A percentile compares a stretch with the other conserved stretches of the same genome.
phyloP scores from a whole-genome alignment of 2,888 invertebrate genomes.

The Drosophila stalkeri region DNA sequence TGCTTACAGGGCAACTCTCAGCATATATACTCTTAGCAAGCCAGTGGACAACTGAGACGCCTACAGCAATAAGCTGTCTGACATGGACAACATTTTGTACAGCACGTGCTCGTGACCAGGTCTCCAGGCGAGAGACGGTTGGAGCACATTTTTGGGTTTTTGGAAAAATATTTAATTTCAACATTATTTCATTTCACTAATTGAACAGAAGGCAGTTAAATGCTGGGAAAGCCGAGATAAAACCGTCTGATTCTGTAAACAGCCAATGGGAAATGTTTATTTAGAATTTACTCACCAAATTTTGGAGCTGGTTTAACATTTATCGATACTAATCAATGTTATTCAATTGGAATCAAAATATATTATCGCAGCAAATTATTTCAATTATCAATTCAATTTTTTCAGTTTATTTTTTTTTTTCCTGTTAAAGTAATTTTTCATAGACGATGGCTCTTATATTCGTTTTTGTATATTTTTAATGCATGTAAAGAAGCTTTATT shows the following conservation, averaged over 20 bases:
- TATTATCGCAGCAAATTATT: background rate
- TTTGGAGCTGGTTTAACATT: background rate
- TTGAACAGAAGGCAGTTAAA: background rate
- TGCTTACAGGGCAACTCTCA: conserved; percentile 8
- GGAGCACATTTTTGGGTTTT: conserved; percentile 46
- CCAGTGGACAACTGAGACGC: conserved; percentile 29
- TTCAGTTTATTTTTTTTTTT: no score
- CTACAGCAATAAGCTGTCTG: conserved; percentile 66
- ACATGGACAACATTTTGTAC: conserved; percentile 53
- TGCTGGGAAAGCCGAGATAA: background rate
- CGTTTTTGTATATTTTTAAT: conserved; percentile 12
- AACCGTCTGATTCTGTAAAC: background rate
- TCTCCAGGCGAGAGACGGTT: conserved; percentile 57
- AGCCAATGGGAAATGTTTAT: background rate
- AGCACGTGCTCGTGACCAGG: conserved; percentile 32
- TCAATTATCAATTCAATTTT: background rate
- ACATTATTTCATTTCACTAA: background rate
- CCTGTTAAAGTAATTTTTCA: background rate
- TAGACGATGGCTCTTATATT: background rate
- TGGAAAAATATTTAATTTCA: conserved; percentile 53
- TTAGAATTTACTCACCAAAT: background rate
- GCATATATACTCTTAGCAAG: background rate
- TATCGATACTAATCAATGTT: background rate
- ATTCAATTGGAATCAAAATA: background rate
- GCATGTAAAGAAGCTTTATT: conserved; percentile 30